Base-by-base conservation (phyloP, 2,888 invertebrate genomes). In the Drosophila neonasuta region DNA sequence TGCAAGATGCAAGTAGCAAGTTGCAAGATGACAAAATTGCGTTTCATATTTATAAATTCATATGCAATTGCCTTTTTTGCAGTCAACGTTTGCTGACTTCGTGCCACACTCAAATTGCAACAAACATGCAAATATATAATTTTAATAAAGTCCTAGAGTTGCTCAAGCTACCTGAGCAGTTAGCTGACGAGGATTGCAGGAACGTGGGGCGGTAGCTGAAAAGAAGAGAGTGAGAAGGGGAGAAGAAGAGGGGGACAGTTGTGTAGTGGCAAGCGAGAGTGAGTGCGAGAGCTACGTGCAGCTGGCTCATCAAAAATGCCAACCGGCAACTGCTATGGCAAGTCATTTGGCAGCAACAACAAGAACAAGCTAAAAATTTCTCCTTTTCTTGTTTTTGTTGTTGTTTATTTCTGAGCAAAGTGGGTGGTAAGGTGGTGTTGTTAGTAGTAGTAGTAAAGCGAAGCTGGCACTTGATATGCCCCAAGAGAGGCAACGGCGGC, bases 81-180 rank as follows among this genome's bases (percentile, higher is more conserved):
- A 51, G 48, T 49, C 48, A 49, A 52, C 65, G 42, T 70, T 64
- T 44, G 46, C 73, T 67, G 83, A 46, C 65, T 74, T 72, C 65
- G 70, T 81, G 65, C 66, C 61, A 61, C 64, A 64, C 68, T 76
- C 64, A 80, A 83, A 87, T 87, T 85, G 77, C 80, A 87, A 75
- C 83, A 85, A 83, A 87, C 83, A 83, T 83, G 82, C 82, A 83
- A 83, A 83, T 83, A 83, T 78, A 87, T 78, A 83, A 87, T 82
- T 82, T 87, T 82, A 82, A 83, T 83, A 83, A 80, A 70, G 80
- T 82, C 71, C 61, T 55, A 42, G 51, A 76, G 65, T 52, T 41
- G 20, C 48, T 41, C 11, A n/a, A 36, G 57, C 39, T 48, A 54
- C 61, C 73, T 72, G 34, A 17, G 17, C 36, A 57, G 49, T 10